Conservation (phyloP, 2,113 vertebrate species). For the Ardeotis arabs region DNA sequence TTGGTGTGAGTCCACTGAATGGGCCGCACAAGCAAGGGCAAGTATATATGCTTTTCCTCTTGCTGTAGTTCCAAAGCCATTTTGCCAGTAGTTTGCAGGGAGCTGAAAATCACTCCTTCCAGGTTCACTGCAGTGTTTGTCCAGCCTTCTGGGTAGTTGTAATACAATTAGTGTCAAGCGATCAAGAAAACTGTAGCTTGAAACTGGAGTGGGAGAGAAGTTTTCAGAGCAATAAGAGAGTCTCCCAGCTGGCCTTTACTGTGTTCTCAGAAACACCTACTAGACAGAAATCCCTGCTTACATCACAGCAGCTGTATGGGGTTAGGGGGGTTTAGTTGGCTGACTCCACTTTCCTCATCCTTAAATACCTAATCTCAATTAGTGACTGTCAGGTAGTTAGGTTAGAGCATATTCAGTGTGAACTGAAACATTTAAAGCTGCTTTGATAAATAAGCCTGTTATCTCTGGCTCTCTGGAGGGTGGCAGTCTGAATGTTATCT, state of each 20-base stretch:
- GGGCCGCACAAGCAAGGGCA: not conserved
- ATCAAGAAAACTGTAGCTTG: not conserved
- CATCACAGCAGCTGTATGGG: not conserved
- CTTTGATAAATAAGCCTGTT: not conserved
- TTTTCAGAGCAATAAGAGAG: not conserved
- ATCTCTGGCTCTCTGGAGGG: not conserved
- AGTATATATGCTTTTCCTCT: not conserved
- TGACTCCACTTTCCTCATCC: not conserved
- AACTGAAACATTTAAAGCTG: not conserved
- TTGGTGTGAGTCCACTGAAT: not conserved
- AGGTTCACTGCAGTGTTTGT: not conserved
- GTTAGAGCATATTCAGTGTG: not conserved
- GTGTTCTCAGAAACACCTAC: not conserved
- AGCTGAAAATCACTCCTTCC: not conserved
- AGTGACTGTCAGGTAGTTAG: not conserved
- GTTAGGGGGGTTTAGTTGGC: not conserved
- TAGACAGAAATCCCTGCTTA: not conserved
- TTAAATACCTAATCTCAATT: not conserved
- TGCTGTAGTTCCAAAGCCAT: not conserved
- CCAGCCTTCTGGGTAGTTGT: not conserved
- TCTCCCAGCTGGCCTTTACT: not conserved
- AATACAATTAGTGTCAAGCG: not conserved
- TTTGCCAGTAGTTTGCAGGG: not conserved
- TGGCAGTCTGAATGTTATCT: not conserved
- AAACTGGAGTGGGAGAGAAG: not conserved